phyloP scores from a whole-genome alignment of 1,140 invertebrate genomes.

The Dreissena rostriformis region DNA sequence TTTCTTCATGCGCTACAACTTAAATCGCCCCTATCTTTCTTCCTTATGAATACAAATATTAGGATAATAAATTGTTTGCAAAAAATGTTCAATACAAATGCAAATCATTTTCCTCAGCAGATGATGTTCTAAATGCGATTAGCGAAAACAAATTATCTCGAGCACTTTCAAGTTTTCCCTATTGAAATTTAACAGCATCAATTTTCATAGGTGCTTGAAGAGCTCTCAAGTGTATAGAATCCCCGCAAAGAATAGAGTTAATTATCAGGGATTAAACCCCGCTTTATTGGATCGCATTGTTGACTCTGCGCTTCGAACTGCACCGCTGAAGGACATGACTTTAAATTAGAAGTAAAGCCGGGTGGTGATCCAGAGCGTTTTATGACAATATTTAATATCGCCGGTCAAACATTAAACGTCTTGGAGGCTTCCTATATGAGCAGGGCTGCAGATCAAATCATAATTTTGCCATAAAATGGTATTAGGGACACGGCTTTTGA shows the following conservation, averaged over 20 bases:
- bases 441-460: slow-evolving; percentile 21
- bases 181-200: slow-evolving; percentile 50
- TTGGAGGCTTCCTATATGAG: slow-evolving; percentile 27
- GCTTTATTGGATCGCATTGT: slow-evolving; percentile 44
- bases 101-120: slow-evolving; percentile 3
- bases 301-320: slow-evolving; percentile 39
- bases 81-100: not conserved
- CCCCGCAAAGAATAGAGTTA: slow-evolving; percentile 53
- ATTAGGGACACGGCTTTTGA: slow-evolving; percentile 20
- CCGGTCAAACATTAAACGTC: slow-evolving; percentile 51
- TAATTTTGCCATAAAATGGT: slow-evolving; percentile 46
- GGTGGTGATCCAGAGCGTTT: slow-evolving; percentile 17
- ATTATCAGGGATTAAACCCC: slow-evolving; percentile 46
- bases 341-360: slow-evolving; percentile 48
- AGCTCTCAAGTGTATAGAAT: slow-evolving; percentile 41
- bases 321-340: slow-evolving; percentile 43
- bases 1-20: too few species aligned
- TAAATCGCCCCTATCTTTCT: too few species aligned
- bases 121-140: slow-evolving; percentile 8
- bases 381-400: slow-evolving; percentile 38
- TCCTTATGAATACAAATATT: not conserved
- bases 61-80: not conserved
- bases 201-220: slow-evolving; percentile 51
- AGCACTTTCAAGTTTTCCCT: slow-evolving; percentile 39
- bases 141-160: slow-evolving; percentile 36